Base-by-base conservation (phyloP, 2,888 invertebrate species). In the Imbricaverruca yamaguchii region DNA sequence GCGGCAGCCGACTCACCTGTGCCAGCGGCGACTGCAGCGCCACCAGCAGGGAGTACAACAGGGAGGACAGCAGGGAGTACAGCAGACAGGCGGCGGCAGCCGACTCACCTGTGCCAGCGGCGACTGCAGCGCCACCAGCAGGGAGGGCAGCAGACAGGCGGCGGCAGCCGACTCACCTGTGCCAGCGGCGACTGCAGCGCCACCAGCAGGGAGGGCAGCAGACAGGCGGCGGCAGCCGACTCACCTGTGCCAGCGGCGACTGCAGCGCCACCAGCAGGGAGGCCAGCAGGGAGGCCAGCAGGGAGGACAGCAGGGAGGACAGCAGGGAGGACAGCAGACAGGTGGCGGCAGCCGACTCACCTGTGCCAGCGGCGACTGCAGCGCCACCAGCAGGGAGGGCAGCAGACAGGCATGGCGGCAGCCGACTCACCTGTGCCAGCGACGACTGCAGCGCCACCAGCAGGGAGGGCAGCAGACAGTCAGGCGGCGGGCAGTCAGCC, bases 61-160 rank as follows among this genome's bases (percentile, higher is more conserved):
- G 74, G n/a, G n/a, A n/a, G n/a, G n/a, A n/a, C 74, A 74, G 74
- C 39, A 74, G 74, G 18, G 74, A 8, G 53, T 53, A 18, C 74
- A 74, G 18, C 39, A 39, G 39, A 39, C 39, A 39, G 39, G 39
- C 39, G 39, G 39, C 39, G 39, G 39, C 39, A 39, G 39, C 39
- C 4, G 39, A 39, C 74, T 0, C 15, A 74, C 74, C 74, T 74
- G 74, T 6, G 53, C 18, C 53, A 39, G 74, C 1, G 74, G 74
- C 74, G 74, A 74, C 74, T 18, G 74, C 74, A 74, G 53, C 3
- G 74, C 74, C 53, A 18, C 74, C 74, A 74, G 74, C 39, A 74
- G 74, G 18, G 74, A 8, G 53, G 74, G 53, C 74, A 74, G 18
- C 53, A 74, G 74, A 6, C 18, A 9, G 39, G 39, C 39, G 39